Conservation (phyloP, 2,797 vertebrate species). For the Melopsittacus undulatus region DNA sequence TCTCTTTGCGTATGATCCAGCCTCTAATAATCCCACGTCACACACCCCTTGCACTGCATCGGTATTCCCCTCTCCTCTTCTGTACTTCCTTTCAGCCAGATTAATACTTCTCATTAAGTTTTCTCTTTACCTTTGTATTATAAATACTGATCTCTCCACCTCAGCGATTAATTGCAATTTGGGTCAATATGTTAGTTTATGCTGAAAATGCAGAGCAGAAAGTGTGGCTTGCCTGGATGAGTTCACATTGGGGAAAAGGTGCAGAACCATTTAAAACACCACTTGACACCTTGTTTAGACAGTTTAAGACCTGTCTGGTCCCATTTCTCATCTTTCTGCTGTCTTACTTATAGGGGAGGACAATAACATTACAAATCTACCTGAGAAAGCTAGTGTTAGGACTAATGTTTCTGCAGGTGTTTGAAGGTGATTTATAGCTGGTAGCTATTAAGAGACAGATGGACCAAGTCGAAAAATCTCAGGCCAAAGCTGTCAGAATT, state of each 20-base stretch:
- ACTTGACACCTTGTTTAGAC: not conserved
- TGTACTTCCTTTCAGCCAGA: not conserved
- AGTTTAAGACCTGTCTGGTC: not conserved
- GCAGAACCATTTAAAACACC: not conserved
- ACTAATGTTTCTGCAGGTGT: not conserved
- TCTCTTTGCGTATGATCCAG: not conserved
- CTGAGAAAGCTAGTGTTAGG: not conserved
- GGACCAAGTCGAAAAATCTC: not conserved
- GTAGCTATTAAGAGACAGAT: not conserved
- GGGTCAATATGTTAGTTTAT: not conserved
- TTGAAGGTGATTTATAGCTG: not conserved
- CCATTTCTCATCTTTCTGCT: not conserved
- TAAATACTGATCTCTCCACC: not conserved
- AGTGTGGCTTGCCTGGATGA: not conserved
- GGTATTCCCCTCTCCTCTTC: not conserved
- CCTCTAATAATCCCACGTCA: rapidly evolving
- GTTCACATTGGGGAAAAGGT: not conserved
- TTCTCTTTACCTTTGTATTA: not conserved
- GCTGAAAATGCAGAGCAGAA: not conserved
- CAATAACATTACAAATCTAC: not conserved
- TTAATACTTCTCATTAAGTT: not conserved
- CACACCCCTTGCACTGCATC: not conserved
- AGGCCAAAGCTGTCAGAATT: not conserved
- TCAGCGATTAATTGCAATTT: not conserved
- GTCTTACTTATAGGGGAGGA: not conserved